Percentiles rank a stretch among this genome's conserved stretches.
phyloP scores from a whole-genome alignment of 1,140 invertebrate species.

The Paraescarpia echinospica region DNA sequence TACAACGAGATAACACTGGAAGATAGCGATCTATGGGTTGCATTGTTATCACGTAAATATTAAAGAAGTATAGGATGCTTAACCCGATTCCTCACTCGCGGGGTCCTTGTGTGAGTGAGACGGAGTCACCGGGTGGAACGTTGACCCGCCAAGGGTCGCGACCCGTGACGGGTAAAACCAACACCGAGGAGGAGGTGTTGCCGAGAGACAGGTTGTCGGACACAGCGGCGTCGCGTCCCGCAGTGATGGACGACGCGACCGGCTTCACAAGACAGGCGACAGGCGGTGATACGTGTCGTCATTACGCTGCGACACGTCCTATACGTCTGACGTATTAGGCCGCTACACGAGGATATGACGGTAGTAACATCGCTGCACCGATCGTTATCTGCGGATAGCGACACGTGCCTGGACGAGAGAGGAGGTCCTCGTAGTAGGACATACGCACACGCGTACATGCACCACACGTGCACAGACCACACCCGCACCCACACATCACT shows the following conservation, averaged over 20 bases:
- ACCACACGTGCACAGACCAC: background rate
- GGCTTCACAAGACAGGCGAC: background rate
- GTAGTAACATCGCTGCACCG: background rate
- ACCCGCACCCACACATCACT: no score
- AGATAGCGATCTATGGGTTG: no score
- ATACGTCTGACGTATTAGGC: background rate
- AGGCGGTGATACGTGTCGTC: background rate
- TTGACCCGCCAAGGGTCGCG: background rate
- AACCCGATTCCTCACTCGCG: background rate
- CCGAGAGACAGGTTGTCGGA: background rate
- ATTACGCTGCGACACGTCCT: background rate
- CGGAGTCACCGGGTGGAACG: background rate
- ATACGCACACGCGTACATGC: background rate
- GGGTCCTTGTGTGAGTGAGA: background rate
- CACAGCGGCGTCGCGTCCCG: no score
- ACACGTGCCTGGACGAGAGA: background rate
- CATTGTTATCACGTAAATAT: no score
- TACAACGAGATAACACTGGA: no score
- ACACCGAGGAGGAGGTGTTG: background rate
- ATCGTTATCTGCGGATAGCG: background rate
- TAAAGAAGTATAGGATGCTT: no score
- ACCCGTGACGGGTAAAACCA: background rate
- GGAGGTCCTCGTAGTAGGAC: background rate
- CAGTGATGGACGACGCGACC: background rate
- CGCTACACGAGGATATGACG: background rate